Conservation (phyloP, 1,140 invertebrate species). For the Meloidogyne chitwoodi region DNA sequence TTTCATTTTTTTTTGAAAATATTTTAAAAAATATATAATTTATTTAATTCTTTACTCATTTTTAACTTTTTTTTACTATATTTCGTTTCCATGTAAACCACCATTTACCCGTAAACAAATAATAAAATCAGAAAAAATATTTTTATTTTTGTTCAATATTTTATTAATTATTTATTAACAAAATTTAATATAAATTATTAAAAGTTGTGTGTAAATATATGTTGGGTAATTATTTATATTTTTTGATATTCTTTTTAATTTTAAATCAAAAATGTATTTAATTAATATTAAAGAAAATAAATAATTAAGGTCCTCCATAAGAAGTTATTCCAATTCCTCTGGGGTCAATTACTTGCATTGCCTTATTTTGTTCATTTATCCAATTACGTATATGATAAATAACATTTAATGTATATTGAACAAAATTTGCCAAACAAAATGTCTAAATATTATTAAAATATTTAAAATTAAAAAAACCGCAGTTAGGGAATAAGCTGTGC, state of each 20-base stretch:
- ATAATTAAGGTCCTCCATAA: constrained; percentile 15
- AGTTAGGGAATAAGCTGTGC: not conserved
- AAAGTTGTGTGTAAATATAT: no score
- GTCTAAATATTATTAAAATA: constrained; percentile 21
- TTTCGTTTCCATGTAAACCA: not conserved
- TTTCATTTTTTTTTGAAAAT: not conserved
- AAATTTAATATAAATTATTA: no score
- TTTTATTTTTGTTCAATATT: no score
- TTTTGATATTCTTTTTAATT: no score
- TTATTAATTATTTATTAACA: no score
- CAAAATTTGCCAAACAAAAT: constrained; percentile 19
- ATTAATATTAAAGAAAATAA: no score
- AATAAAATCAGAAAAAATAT: no score
- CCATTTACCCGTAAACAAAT: not conserved
- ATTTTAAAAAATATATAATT: not conserved
- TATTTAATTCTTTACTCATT: not conserved
- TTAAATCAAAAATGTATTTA: no score
- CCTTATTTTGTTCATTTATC: constrained; percentile 15
- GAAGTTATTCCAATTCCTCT: not conserved
- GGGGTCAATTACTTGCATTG: constrained; percentile 9
- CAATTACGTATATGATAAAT: constrained; percentile 32
- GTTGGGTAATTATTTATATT: no score
- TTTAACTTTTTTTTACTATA: not conserved
- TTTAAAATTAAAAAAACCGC: not conserved
- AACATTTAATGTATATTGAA: constrained; percentile 23